Evolutionary conservation across 2,797 vertebrate species (phyloP).

Genomic region (Mormyrus hasselquistii): DNA sequence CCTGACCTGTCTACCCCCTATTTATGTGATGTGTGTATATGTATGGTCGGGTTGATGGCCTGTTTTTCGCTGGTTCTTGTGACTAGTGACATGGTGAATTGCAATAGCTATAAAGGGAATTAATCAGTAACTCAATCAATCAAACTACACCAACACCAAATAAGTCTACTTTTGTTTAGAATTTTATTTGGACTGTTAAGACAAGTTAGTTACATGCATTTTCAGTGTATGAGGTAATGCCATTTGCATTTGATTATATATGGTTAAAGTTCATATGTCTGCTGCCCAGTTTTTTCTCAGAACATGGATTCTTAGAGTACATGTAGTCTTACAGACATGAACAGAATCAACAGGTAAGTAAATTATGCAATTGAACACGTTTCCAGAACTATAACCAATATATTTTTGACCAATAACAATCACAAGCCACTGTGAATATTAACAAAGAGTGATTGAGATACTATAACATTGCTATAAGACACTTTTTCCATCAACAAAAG

Average conservation of each 20-base stretch:
- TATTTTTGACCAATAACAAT: background rate
- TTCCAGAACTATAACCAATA: background rate
- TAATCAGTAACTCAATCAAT: no score
- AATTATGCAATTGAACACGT: background rate
- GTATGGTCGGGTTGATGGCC: no score
- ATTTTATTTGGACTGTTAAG: background rate
- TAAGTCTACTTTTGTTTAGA: background rate
- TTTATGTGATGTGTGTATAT: no score
- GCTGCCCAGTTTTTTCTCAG: background rate
- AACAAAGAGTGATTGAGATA: background rate
- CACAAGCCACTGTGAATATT: background rate
- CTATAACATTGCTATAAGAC: background rate
- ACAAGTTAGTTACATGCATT: background rate
- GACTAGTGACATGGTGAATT: no score
- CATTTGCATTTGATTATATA: background rate
- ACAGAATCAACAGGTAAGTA: background rate
- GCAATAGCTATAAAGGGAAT: no score
- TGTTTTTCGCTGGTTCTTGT: no score
- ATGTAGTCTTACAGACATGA: background rate
- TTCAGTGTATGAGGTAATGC: background rate
- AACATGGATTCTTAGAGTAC: background rate
- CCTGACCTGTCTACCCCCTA: no score
- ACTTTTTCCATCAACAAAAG: background rate
- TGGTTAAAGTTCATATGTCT: background rate
- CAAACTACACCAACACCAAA: background rate